Conservation (phyloP, 2,888 invertebrate genomes). For the Chydorus sphaericus region DNA sequence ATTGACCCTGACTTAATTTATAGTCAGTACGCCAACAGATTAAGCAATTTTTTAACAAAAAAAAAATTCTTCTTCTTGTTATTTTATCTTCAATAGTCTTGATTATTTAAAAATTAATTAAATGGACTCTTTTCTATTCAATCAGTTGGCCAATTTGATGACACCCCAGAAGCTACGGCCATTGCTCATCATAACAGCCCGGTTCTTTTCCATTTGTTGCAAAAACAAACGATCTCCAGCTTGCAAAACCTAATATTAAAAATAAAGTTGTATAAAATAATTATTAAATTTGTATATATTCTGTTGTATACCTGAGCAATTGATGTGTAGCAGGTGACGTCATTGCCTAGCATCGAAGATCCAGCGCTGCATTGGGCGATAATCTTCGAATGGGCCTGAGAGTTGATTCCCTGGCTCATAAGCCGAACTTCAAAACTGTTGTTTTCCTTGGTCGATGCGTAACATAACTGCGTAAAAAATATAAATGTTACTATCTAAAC, state of each 20-base stretch:
- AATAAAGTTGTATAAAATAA: no score
- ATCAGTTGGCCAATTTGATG: not conserved
- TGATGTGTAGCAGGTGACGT: not conserved
- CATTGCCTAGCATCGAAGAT: not conserved
- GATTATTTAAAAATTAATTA: not conserved
- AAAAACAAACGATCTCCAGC: not conserved
- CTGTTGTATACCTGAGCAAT: constrained; percentile 1
- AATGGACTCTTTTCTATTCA: not conserved
- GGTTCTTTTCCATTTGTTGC: constrained; percentile 4
- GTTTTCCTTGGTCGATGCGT: not conserved
- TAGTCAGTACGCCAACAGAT: no score
- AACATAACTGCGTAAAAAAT: not conserved
- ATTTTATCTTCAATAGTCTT: no score
- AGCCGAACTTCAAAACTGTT: not conserved
- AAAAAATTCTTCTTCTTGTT: no score
- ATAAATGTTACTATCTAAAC: no score
- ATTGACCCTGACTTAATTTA: no score
- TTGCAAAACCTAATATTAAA: not conserved
- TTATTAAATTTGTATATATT: no score
- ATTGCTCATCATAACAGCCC: not conserved
- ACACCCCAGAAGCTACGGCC: not conserved
- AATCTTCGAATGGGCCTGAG: not conserved
- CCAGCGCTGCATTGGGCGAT: constrained; percentile 1
- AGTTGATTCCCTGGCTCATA: not conserved
- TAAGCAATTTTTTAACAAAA: no score